Base-by-base conservation (phyloP, 2,888 invertebrate species). In the Rhopalosiphum nymphaeae region DNA sequence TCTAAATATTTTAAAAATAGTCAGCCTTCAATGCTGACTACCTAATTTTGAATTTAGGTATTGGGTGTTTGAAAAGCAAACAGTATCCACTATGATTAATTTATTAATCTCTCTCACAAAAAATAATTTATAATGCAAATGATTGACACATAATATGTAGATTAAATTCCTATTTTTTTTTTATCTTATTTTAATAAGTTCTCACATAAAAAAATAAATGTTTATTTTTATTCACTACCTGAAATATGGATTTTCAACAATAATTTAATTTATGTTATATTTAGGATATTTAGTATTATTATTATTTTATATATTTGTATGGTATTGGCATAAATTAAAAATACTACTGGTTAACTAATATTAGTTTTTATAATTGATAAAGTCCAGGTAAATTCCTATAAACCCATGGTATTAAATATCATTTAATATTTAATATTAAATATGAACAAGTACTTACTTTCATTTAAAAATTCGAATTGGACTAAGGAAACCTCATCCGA, bases 401-500 rank as follows among this genome's bases (percentile, higher is more conserved):
- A 53, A 21, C 16, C 21, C 53, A 53, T 3, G 5, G 3, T 90
- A 85, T 13, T 86, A 67, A 25, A 11, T 36, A 46, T 78, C 26
- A 46, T 91, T 53, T 57, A 42, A 91, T 67, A 78, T 61, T 49
- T 44, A 21, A 29, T 16, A 25, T 86, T 10, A 86, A 89, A 95
- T 95, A n/a, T n/a, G 4, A 36, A 36, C 36, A 78, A 21, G 21
- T 78, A 21, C 78, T 95, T 95, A 95, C 97, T 97, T 95, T 97
- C 97, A 95, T 97, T 97, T 7, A 98, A 96, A 96, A 98, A 98
- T 95, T 98, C 98, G 93, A 97, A 96, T 26, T 96, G 97, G 92
- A 97, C 96, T 21, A 97, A 96, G 9, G 97, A 97, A 53, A 97
- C 97, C 95, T 97, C 97, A 95, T 98, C 98, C 26, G 97, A 97